A percentile compares a stretch with the other conserved stretches of the same genome.
These are phyloP conservation scores for Drosophila percnosoma DNA, from an alignment of 2,888 invertebrate genomes.

Conservation along the genomic window DNA sequence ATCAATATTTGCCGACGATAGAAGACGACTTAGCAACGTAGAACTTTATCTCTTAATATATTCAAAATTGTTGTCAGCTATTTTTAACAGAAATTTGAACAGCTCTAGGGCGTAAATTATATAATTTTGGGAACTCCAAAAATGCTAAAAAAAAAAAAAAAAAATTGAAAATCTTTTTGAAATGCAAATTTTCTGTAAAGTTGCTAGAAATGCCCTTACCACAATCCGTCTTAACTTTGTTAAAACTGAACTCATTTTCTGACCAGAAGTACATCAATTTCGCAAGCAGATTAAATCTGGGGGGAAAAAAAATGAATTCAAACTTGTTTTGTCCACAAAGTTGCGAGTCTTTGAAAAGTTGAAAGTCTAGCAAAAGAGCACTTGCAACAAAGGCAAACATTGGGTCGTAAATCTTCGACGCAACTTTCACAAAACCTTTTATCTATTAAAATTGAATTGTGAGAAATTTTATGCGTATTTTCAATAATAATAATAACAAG, in stretches of 20 bases:
- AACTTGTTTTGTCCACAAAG: neutral
- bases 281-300: neutral
- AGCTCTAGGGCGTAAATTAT: no score
- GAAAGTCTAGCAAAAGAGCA: neutral
- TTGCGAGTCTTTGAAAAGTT: neutral
- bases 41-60: neutral
- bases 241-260: neutral
- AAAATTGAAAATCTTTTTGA: neutral
- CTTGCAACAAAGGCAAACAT: neutral
- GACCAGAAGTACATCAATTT: neutral
- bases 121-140: neutral
- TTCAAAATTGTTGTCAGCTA: neutral
- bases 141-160: neutral
- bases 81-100: neutral
- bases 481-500: neutral
- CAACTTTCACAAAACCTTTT: constrained; percentile 1
- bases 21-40: neutral
- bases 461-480: constrained; percentile 1
- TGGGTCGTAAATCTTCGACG: neutral
- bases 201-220: neutral
- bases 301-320: neutral
- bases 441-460: constrained; percentile 12
- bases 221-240: neutral
- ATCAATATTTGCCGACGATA: neutral
- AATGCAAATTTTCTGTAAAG: neutral